Evolutionary conservation across 2,797 vertebrate genomes (phyloP), one percentile per base, ranked within the genome.

Genomic region (Ispidina lecontei): DNA sequence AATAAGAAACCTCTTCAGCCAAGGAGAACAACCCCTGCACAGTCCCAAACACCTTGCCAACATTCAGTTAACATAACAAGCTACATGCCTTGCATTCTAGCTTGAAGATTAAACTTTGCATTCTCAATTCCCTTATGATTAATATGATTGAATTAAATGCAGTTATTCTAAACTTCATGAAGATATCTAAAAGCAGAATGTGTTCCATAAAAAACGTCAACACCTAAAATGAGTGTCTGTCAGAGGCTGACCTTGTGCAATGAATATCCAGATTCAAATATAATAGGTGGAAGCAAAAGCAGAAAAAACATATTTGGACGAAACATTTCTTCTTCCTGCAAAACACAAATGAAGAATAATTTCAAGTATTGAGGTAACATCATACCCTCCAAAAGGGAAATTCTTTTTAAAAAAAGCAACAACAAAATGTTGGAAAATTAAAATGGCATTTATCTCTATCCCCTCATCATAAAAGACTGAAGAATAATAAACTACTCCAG

Each of bases 301-400:
- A 99, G 98, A 97, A 99, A 99, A 97, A 99, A 99, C 99, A 99
- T 99, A 96, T 99, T 99, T 91, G 99, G 99, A 58, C 99, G 98
- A 97, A 99, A 99, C 99, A 99, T 99, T 96, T 99, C 99, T 96
- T 99, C 99, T 96, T 99, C 99, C 99, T 99, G 89, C 22, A 94
- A 90, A 94, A 94, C 14, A 94, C 59, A 94, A 95, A 80, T 6
- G 1, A 43, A 52, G 44, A 29, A 14, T 12, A 33, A 85, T 70
- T 82, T 81, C 83, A 91, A 49, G 13, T 84, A 94, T 3, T 77
- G 74, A 89, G 87, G 76, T 55, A 79, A 84, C 25, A 44, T 12
- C 4, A 77, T 60, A 79, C 47, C 47, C 73, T 41, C 55, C 52
- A 73, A 84, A 80, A 69, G n/a, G 51, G 76, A 94, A 64, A 39